These are phyloP conservation scores for Gymnocephalus cernua DNA, from an alignment of 2,113 vertebrate genomes.

Conservation along the genomic window DNA sequence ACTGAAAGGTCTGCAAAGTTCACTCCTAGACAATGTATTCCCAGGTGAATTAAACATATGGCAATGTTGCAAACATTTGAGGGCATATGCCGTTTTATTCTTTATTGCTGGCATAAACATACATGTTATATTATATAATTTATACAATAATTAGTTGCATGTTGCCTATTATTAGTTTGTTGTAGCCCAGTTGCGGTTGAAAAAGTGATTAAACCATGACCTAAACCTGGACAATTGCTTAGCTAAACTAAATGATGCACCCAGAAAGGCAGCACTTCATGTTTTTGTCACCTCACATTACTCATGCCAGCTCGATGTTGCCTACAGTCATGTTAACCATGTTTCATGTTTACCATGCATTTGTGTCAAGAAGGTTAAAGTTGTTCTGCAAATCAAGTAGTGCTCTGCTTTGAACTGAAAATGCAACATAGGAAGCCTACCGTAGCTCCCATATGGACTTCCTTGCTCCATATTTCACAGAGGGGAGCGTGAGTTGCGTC, in stretches of 20 bases:
- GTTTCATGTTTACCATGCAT: constrained; percentile 18
- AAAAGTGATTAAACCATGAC: background rate
- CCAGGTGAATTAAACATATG: background rate
- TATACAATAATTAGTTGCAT: background rate
- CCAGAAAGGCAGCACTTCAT: background rate
- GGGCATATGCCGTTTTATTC: background rate
- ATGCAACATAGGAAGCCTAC: constrained; percentile 4
- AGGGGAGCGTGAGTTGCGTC: constrained; percentile 57
- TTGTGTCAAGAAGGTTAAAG: constrained; percentile 15
- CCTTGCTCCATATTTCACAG: constrained; percentile 51
- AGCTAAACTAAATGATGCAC: background rate
- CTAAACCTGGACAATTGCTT: background rate
- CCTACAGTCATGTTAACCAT: constrained; percentile 20
- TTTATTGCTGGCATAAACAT: background rate
- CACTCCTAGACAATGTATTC: background rate
- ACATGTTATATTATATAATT: no score
- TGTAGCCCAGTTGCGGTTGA: background rate
- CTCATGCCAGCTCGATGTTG: background rate
- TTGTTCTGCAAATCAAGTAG: constrained; percentile 24
- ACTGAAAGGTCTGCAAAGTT: background rate
- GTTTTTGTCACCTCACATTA: constrained; percentile 36
- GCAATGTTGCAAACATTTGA: background rate
- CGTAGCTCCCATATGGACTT: constrained; percentile 32
- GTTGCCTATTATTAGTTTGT: background rate
- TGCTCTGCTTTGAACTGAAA: background rate